Conservation (phyloP, 2,888 invertebrate species). For the Clivina fossor region DNA sequence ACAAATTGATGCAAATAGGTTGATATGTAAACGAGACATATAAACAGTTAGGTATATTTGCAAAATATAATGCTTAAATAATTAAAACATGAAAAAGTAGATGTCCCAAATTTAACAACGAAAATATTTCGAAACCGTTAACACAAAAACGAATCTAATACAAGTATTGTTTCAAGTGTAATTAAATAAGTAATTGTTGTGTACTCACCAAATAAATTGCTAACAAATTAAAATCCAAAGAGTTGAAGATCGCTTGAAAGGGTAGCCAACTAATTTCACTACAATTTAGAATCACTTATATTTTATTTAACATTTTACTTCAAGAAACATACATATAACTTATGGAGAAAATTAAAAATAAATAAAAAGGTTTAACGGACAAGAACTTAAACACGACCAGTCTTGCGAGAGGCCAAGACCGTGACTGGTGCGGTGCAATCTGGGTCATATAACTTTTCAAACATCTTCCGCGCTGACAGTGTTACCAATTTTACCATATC, state of each 20-base stretch:
- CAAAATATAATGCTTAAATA: no score
- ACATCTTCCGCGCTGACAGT: slow-evolving; percentile 16
- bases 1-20: no score
- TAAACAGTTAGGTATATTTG: no score
- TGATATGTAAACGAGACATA: no score
- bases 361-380: slow-evolving; percentile 3
- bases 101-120: no score
- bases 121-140: no score
- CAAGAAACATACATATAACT: not conserved
- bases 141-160: no score
- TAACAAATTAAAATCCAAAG: slow-evolving; percentile 13
- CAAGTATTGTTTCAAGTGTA: no score
- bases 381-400: slow-evolving; percentile 13
- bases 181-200: no score
- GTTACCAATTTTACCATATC: not conserved
- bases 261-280: not conserved
- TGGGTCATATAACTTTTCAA: slow-evolving; percentile 21
- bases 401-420: slow-evolving; percentile 11
- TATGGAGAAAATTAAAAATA: slow-evolving; percentile 1
- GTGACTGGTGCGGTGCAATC: slow-evolving; percentile 21
- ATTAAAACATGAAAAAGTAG: no score
- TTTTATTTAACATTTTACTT: slow-evolving; percentile 8
- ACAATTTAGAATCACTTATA: slow-evolving; percentile 4
- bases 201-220: no score
- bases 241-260: slow-evolving; percentile 2